Evolutionary conservation across 1,140 invertebrate species (phyloP), one percentile per base, ranked within the genome.

Genomic region (Bombus affinis): DNA sequence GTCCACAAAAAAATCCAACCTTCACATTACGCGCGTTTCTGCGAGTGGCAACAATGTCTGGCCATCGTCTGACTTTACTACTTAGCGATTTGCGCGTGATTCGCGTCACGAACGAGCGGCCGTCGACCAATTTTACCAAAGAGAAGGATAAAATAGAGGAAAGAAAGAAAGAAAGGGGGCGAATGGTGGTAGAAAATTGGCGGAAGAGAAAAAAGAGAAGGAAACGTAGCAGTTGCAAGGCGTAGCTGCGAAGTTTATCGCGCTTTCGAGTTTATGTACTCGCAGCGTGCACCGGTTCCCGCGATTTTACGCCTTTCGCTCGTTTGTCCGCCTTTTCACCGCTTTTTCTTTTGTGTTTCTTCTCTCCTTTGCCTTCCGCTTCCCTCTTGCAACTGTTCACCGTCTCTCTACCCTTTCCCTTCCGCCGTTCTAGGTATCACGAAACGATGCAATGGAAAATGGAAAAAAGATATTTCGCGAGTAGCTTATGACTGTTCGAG

Each of bases 71-170:
- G 86, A 79, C 78, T 82, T 79, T 85, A 84, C 74, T 85, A 79
- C 81, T 89, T 89, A 89, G 68, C 84, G 86, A 90, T 91, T 86
- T 83, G 74, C 84, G 77, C 90, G 88, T 91, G 90, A 90, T 81
- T n/a, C 74, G 88, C 78, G 66, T 86, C 53, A 70, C 57, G 75
- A 89, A 86, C 22, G 73, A 86, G 57, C 65, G n/a, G 15, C 32
- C 37, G 39, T 66, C 15, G 28, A 37, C 28, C 79, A 78, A 70
- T 73, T 66, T 88, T 81, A 44, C 62, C 78, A 44, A 88, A 77
- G 25, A 77, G 66, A 73, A 75, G 65, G 73, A 53, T 62, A 28
- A 65, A 80, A 73, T 18, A 42, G 13, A 59, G n/a, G 15, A 37
- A 32, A 25, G 22, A n/a, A 59, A 42, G 37, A n/a, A 42, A 25